Conservation (phyloP, 2,888 invertebrate genomes). For the Pogonocherus hispidulus region DNA sequence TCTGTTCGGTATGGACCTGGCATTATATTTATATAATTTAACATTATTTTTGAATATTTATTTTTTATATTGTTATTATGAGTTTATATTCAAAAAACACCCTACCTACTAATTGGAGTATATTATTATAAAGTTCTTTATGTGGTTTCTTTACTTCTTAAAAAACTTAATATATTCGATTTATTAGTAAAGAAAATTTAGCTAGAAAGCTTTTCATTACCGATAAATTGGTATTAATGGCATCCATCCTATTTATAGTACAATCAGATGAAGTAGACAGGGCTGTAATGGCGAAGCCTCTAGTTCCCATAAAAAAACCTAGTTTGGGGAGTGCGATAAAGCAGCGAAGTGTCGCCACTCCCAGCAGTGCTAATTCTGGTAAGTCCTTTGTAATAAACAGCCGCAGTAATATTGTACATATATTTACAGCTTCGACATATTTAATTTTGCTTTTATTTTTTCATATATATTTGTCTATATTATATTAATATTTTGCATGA, state of each 20-base stretch:
- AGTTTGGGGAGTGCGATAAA: constrained; percentile 61
- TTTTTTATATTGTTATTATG: too few relatives aligned
- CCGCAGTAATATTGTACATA: constrained; percentile 31
- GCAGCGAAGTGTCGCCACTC: constrained; percentile 65
- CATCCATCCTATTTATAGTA: neutral
- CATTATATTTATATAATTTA: too few relatives aligned
- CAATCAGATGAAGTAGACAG: constrained; percentile 69
- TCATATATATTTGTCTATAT: constrained; percentile 48
- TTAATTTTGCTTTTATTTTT: constrained; percentile 42
- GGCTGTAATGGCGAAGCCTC: constrained; percentile 63
- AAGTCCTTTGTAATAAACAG: constrained; percentile 31
- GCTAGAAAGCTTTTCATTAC: too few relatives aligned
- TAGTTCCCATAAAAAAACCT: constrained; percentile 67
- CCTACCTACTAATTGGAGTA: too few relatives aligned
- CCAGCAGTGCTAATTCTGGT: constrained; percentile 60
- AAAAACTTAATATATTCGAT: too few relatives aligned
- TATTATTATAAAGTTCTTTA: too few relatives aligned
- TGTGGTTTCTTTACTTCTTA: too few relatives aligned
- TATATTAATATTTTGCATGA: constrained; percentile 58
- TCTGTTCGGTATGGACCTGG: too few relatives aligned
- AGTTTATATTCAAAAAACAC: too few relatives aligned
- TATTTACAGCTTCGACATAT: constrained; percentile 41
- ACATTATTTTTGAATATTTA: too few relatives aligned
- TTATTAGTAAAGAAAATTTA: too few relatives aligned
- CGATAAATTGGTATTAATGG: too few relatives aligned